Base-by-base conservation (phyloP, 2,888 invertebrate species). In the Dasypogon diadema region DNA sequence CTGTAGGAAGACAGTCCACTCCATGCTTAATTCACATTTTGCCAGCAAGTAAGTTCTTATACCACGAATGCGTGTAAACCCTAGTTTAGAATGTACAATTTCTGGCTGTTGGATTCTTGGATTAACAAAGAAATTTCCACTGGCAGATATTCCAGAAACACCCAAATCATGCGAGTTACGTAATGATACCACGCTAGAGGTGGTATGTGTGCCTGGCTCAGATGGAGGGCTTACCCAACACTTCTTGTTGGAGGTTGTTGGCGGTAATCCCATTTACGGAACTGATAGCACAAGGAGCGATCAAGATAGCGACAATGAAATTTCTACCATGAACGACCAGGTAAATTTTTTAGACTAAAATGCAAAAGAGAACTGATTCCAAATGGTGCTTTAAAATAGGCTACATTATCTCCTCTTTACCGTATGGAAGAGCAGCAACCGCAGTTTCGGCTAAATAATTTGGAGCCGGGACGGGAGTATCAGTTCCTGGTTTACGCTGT, bases 1-100 rank as follows among this genome's bases (percentile, higher is more conserved):
- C 90, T 79, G 91, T 95, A 14, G 96, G 96, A 26, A 90, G 92
- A 80, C 96, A 96, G 85, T 88, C 90, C 79, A 89, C 89, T 78
- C 95, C 96, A 0, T 96, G 96, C 82, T 86, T 93, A 74, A 93
- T 95, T 84, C 91, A 93, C 86, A 90, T 96, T 76, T 88, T 93
- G 81, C 92, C 93, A 81, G 95, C 93, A 80, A 92, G 95, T 95
- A 88, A 88, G 89, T 87, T 80, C n/a, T n/a, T n/a, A n/a, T n/a
- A n/a, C n/a, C n/a, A n/a, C n/a, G n/a, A n/a, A n/a, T n/a, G n/a
- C n/a, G n/a, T n/a, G n/a, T n/a, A n/a, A 37, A 22, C 22, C 12
- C 14, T 16, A n/a, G 14, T 26, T 63, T 68, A 24, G 8, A 54
- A n/a, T 14, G 54, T 21, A 54, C 34, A 54, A 26, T 55, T 34